These are phyloP conservation scores for Eupleurogrammus muticus DNA, from an alignment of 2,797 vertebrate genomes.

Conservation along the genomic window DNA sequence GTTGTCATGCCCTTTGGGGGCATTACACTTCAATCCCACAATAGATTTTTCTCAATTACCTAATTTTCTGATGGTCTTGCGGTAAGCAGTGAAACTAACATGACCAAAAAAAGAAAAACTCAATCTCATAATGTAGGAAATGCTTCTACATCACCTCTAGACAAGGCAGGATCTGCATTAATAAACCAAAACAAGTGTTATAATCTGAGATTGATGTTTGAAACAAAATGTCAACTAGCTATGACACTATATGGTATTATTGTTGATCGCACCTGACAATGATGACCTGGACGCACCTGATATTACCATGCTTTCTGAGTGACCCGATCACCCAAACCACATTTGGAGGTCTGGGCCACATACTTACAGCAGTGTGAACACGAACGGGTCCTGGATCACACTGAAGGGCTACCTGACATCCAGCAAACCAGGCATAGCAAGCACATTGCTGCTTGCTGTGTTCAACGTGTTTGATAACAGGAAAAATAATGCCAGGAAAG, in stretches of 20 bases:
- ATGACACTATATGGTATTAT: not conserved
- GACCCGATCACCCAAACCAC: too few species aligned
- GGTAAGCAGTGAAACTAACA: constrained; percentile 12
- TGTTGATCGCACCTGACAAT: not conserved
- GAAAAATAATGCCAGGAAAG: too few species aligned
- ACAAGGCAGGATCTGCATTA: not conserved
- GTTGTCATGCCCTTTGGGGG: constrained; percentile 14
- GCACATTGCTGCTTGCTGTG: too few species aligned
- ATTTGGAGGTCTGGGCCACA: too few species aligned
- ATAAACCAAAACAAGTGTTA: constrained; percentile 1
- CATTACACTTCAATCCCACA: constrained; percentile 19
- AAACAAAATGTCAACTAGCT: not conserved
- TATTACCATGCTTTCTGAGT: too few species aligned
- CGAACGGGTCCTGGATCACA: too few species aligned
- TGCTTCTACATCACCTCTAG: constrained; percentile 6
- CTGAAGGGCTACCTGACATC: too few species aligned
- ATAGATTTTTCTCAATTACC: constrained; percentile 24
- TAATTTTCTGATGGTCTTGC: constrained; percentile 30
- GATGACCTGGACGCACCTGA: not conserved
- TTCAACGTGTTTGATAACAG: too few species aligned
- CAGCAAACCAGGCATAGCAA: too few species aligned
- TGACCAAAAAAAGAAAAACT: not conserved
- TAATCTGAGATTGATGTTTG: not conserved
- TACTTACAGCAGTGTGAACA: too few species aligned
- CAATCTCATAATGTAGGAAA: not conserved